phyloP scores from a whole-genome alignment of 1,140 invertebrate species.

The Diorhabda elongata region DNA sequence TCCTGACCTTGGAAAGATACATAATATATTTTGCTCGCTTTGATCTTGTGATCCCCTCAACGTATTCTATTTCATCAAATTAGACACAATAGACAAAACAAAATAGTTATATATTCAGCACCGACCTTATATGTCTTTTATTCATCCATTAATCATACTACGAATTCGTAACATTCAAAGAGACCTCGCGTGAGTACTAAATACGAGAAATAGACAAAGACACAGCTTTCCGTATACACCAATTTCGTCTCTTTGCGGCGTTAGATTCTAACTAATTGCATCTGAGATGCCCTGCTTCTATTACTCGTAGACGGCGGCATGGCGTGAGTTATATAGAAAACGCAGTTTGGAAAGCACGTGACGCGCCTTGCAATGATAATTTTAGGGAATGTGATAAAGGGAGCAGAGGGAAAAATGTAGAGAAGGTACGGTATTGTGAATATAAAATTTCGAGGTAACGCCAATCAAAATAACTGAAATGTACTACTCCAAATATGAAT shows the following conservation, averaged over 20 bases:
- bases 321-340: conserved; percentile 2
- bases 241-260: conserved; percentile 1
- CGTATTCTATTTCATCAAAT: no score
- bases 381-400: no score
- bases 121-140: background rate
- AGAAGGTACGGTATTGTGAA: no score
- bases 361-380: background rate
- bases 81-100: no score
- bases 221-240: background rate
- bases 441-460: no score
- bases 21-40: no score
- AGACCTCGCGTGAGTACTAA: background rate
- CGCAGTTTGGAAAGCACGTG: background rate
- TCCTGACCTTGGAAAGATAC: no score
- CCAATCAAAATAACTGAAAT: no score
- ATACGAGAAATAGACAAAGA: background rate
- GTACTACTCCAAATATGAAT: no score
- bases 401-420: no score
- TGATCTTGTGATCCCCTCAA: no score
- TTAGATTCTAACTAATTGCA: background rate
- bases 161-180: background rate
- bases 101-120: no score
- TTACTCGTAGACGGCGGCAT: background rate
- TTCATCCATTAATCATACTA: background rate
- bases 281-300: background rate